These are phyloP conservation scores for Polypterus bichir DNA, from an alignment of 2,113 vertebrate species.

Conservation along the genomic window DNA sequence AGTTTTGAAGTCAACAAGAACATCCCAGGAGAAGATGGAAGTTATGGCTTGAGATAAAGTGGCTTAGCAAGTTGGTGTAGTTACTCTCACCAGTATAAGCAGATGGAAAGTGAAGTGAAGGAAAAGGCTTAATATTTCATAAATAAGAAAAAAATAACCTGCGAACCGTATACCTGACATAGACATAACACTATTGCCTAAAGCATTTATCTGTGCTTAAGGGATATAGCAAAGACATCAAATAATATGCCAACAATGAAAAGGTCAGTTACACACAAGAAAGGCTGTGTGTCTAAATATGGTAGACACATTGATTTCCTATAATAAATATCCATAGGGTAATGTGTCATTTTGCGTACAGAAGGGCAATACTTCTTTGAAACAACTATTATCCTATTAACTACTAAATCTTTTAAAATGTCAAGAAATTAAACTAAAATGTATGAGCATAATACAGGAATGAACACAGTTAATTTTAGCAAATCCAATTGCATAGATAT, in stretches of 20 bases:
- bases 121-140: not conserved
- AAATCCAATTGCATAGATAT: too few relatives aligned
- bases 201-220: not conserved
- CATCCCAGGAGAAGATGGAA: too few relatives aligned
- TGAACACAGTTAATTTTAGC: too few relatives aligned
- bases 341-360: constrained; percentile 7
- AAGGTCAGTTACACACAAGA: constrained; percentile 5
- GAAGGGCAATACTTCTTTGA: constrained; percentile 1
- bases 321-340: constrained; percentile 4
- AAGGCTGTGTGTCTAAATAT: constrained; percentile 1
- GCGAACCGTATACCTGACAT: not conserved
- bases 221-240: constrained; percentile 1
- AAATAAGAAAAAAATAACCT: not conserved
- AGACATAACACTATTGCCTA: not conserved
- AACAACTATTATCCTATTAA: not conserved
- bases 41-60: too few relatives aligned
- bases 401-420: not conserved
- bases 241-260: not conserved
- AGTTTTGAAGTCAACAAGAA: too few relatives aligned
- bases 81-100: too few relatives aligned
- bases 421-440: not conserved
- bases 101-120: too few relatives aligned
- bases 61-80: too few relatives aligned
- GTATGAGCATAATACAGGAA: not conserved
- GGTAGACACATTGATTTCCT: constrained; percentile 8